Conservation (phyloP, 2,888 invertebrate genomes). For the Eristalis intricaria region DNA sequence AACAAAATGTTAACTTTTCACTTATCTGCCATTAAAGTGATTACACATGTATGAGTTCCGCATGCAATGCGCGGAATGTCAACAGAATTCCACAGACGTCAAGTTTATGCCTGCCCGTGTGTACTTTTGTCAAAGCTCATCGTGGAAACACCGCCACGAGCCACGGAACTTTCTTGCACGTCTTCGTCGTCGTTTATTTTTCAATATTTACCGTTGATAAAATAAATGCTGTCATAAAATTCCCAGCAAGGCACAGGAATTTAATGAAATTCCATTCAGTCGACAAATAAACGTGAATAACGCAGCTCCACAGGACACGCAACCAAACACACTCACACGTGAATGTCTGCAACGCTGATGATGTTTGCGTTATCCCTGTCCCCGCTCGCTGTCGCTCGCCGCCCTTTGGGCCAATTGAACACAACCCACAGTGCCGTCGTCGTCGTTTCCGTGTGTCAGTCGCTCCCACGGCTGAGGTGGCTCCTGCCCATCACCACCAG, state of each 20-base stretch:
- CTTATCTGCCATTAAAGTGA: not conserved
- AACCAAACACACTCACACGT: not conserved
- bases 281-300: constrained; percentile 41
- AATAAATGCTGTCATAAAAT: constrained; percentile 1
- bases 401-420: constrained; percentile 7
- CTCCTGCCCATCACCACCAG: constrained; percentile 27
- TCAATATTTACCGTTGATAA: not conserved
- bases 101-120: too few relatives aligned
- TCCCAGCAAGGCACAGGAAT: not conserved
- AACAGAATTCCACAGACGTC: not conserved
- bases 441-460: not conserved
- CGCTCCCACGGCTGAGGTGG: not conserved
- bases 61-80: not conserved
- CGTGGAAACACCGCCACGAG: not conserved
- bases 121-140: not conserved
- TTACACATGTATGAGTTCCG: not conserved
- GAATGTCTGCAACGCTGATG: constrained; percentile 24
- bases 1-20: not conserved
- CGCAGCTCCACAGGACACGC: constrained; percentile 14
- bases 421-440: not conserved
- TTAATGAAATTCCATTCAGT: constrained; percentile 49
- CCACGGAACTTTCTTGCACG: too few relatives aligned
- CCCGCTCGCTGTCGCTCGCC: not conserved
- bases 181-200: not conserved
- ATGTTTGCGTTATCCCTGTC: constrained; percentile 34